Base-by-base conservation (phyloP, 2,797 vertebrate genomes). In the Tenualosa thibaudeaui region DNA sequence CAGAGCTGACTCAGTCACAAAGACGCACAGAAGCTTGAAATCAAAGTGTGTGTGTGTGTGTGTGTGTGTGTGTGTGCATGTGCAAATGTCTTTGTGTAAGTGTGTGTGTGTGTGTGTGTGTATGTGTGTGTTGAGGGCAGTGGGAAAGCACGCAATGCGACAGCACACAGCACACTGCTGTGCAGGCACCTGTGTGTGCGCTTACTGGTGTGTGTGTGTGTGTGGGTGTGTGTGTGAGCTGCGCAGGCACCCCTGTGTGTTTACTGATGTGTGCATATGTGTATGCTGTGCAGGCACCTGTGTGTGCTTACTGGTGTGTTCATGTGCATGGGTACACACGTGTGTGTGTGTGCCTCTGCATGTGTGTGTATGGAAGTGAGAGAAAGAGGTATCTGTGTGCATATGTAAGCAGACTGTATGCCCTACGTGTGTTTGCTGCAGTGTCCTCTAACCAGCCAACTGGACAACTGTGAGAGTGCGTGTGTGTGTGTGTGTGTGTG, bases 1-100 rank as follows among this genome's bases (percentile, higher is more conserved):
- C 87, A 54, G 84, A 26, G 87, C 91, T 92, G 90, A 92, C 84
- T 92, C 91, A 90, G 87, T 88, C 82, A 49, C 37, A 82, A 83
- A 88, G 81, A 88, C 43, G 83, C 86, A 86, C 60, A 60, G n/a
- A 90, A 83, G 89, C 91, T 88, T 91, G 89, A 91, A 90, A 90
- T 90, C 88, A 88, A 58, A 2, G 56, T 58, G 56, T 58, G 56
- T 22, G 56, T 22, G 54, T 54, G 53, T 54, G 58, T 22, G n/a
- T 22, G 5, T 60, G 58, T 8, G 7, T 60, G 53, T 54, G 53
- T 54, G n/a, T n/a, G 53, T 54, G 53, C 19, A 17, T 54, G 53
- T 54, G 51, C 12, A 13, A 3, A 15, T 2, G 31, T 81, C 9
- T 37, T 13, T n/a, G 51, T 60, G 54, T 60, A 19, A 31, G 9